Evolutionary conservation across 2,888 invertebrate genomes (phyloP).

Genomic region (Leptinotarsa tumamoca): DNA sequence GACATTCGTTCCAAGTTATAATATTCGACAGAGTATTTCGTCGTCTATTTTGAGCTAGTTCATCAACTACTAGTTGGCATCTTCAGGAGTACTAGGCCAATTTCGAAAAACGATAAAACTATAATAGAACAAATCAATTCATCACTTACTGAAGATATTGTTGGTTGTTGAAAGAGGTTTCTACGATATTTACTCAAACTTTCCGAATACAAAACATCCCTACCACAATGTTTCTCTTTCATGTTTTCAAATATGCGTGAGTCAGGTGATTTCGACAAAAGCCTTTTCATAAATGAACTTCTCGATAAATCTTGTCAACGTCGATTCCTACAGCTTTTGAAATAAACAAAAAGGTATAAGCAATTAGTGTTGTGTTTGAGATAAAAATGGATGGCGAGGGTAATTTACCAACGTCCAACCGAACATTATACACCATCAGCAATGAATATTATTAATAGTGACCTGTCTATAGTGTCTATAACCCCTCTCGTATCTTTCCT

Average conservation of each 20-base stretch:
- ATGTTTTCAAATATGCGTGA: not conserved
- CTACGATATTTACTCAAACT: no score
- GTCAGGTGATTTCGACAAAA: slow-evolving; percentile 19
- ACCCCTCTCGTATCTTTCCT: slow-evolving; percentile 41
- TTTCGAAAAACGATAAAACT: no score
- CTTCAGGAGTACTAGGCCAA: no score
- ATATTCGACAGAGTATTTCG: no score
- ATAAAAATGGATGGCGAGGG: slow-evolving; percentile 44
- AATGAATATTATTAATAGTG: slow-evolving; percentile 55
- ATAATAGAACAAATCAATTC: no score
- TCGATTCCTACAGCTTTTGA: slow-evolving; percentile 18
- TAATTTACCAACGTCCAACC: slow-evolving; percentile 48
- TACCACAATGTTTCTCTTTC: not conserved
- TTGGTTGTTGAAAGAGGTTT: no score
- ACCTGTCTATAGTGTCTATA: slow-evolving; percentile 53
- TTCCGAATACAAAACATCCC: not conserved
- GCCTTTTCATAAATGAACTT: not conserved
- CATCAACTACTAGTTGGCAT: no score
- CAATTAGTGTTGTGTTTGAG: slow-evolving; percentile 44
- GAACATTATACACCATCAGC: slow-evolving; percentile 49
- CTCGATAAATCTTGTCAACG: slow-evolving; percentile 11
- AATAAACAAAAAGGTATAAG: slow-evolving; percentile 20
- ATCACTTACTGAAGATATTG: no score
- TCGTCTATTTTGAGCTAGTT: no score
- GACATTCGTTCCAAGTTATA: no score